These are phyloP conservation scores for Mythimna impura DNA, from an alignment of 2,888 invertebrate species.

Conservation along the genomic window DNA sequence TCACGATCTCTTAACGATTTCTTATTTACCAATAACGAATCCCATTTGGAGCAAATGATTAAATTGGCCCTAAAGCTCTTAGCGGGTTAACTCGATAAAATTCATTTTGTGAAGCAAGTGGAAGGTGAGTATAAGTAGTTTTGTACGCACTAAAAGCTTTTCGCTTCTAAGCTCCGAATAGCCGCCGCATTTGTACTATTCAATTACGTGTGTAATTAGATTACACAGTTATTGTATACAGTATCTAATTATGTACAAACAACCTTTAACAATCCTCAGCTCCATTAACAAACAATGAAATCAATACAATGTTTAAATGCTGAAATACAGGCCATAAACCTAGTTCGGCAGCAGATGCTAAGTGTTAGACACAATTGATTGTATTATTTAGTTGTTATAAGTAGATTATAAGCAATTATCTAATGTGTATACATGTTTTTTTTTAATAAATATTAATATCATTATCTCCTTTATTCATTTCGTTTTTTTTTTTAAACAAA, in stretches of 20 bases:
- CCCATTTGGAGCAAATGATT: constrained; percentile 75
- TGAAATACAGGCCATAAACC: too few species aligned
- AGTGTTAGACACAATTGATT: too few species aligned
- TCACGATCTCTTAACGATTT: constrained; percentile 33
- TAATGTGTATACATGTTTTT: too few species aligned
- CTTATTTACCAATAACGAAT: constrained; percentile 61
- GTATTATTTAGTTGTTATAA: too few species aligned
- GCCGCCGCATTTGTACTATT: constrained; percentile 73
- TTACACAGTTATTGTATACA: constrained; percentile 61
- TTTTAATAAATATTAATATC: too few species aligned
- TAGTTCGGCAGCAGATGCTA: too few species aligned
- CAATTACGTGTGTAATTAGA: constrained; percentile 74
- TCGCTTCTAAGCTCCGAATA: constrained; percentile 70
- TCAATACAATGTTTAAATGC: constrained; percentile 22
- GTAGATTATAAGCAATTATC: too few species aligned
- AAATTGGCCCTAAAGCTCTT: constrained; percentile 77
- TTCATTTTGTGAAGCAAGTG: constrained; percentile 76
- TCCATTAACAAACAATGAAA: constrained; percentile 27
- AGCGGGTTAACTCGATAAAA: constrained; percentile 79
- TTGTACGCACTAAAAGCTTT: constrained; percentile 81
- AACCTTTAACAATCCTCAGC: constrained; percentile 9
- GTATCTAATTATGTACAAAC: constrained; percentile 38
- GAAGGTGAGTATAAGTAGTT: constrained; percentile 78
- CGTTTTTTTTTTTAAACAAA: too few species aligned
- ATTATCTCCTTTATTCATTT: too few species aligned